These are phyloP conservation scores for Cladopsammia gracilis DNA, from an alignment of 64 coral and sea anemone genomes.

Conservation along the genomic window DNA sequence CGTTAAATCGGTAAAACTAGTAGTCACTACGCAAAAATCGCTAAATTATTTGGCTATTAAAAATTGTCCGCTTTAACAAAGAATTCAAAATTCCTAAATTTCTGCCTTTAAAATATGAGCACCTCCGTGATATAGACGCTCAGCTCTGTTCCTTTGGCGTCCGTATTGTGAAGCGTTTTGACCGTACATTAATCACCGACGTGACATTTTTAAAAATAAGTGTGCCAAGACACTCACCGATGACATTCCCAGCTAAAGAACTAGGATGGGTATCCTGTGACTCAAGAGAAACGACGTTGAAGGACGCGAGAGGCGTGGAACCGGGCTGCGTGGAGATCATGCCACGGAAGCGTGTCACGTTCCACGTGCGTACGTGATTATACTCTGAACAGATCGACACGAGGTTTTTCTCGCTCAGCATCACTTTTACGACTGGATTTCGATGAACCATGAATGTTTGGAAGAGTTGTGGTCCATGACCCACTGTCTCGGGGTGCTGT, in stretches of 20 bases:
- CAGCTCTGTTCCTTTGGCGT: too few species aligned
- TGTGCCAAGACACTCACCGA: constrained; percentile 57
- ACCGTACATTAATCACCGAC: too few species aligned
- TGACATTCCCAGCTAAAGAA: constrained; percentile 79
- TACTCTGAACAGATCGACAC: constrained; percentile 97
- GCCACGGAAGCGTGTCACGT: constrained; percentile 97
- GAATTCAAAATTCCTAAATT: too few species aligned
- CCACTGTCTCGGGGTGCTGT: constrained; percentile 97
- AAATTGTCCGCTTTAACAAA: too few species aligned
- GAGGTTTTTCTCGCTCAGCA: constrained; percentile 98
- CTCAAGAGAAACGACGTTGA: constrained; percentile 99
- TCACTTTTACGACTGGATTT: constrained; percentile 92
- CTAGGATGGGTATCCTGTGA: constrained; percentile 90
- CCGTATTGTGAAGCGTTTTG: too few species aligned
- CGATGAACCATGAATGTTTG: constrained; percentile 99
- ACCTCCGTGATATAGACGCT: too few species aligned
- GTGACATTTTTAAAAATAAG: background rate
- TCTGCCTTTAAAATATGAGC: too few species aligned
- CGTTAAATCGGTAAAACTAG: too few species aligned
- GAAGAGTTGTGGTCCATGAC: constrained; percentile 96
- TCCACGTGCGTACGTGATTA: constrained; percentile 99
- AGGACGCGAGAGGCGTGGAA: constrained; percentile 97
- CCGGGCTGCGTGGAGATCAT: constrained; percentile 99
- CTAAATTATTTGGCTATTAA: too few species aligned
- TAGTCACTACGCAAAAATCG: too few species aligned